Conservation (phyloP, 92 coral and sea anemone genomes). For the Heliopora coerulea region DNA sequence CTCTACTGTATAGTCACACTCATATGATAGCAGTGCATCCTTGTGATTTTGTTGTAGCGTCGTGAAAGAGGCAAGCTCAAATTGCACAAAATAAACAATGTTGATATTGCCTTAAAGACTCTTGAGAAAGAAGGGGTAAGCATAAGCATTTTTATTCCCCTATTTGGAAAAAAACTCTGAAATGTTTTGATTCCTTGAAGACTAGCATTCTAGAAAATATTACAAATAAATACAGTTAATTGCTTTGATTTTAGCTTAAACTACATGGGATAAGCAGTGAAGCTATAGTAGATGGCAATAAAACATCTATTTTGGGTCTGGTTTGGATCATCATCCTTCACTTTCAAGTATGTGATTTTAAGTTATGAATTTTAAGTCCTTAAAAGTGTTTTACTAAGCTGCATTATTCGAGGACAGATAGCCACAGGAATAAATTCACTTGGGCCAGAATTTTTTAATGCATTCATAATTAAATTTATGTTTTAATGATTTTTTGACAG, state of each 20-base stretch:
- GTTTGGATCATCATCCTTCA: conserved; percentile 94
- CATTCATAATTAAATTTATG: no score
- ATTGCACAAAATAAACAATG: conserved; percentile 81
- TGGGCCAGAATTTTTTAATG: no score
- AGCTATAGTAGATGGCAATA: conserved; percentile 86
- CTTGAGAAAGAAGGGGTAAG: conserved; percentile 82
- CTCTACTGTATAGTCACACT: no score
- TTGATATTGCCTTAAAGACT: conserved; percentile 64
- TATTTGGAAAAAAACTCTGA: background rate
- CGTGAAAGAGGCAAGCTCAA: conserved; percentile 87
- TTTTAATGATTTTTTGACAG: conserved; percentile 8
- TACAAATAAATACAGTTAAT: background rate
- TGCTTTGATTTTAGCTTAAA: conserved; percentile 59
- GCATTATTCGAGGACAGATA: background rate
- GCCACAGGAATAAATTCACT: no score
- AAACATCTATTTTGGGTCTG: conserved; percentile 83
- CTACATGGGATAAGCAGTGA: conserved; percentile 82
- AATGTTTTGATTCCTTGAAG: no score
- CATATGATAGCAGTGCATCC: no score
- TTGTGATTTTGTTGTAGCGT: conserved; percentile 48
- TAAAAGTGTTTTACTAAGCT: background rate
- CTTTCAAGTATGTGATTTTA: conserved; percentile 66
- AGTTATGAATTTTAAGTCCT: background rate
- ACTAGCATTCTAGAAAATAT: no score
- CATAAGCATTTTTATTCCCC: background rate